Evolutionary conservation across 2,888 invertebrate genomes (phyloP).

Genomic region (Doris montereyensis): DNA sequence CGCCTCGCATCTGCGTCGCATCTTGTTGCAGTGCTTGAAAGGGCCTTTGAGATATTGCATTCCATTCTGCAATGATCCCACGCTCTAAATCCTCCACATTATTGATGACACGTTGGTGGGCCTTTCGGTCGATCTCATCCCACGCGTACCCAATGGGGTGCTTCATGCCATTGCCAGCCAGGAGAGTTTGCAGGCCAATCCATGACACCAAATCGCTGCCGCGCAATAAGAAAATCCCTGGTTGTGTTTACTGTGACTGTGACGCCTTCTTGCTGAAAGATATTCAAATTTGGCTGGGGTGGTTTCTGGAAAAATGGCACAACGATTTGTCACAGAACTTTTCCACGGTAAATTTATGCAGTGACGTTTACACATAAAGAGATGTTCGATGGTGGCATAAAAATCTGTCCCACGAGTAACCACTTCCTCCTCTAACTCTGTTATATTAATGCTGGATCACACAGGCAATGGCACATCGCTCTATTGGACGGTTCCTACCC

Average conservation of each 20-base stretch:
- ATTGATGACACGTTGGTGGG: background rate
- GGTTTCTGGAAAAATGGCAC: conserved; percentile 19
- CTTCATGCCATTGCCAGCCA: too few relatives aligned
- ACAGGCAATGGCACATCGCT: conserved; percentile 5
- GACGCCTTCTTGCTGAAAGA: background rate
- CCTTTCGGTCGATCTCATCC: conserved; percentile 13
- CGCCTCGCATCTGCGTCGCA: conserved; percentile 5
- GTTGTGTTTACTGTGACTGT: conserved; percentile 4
- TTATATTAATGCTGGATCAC: conserved; percentile 11
- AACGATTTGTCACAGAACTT: background rate
- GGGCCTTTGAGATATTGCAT: background rate
- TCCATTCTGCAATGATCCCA: conserved; percentile 18
- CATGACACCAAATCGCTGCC: conserved; percentile 3
- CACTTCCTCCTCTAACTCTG: conserved; percentile 11
- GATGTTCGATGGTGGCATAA: background rate
- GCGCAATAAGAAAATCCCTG: conserved; percentile 1
- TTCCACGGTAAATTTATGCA: background rate
- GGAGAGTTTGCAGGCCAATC: too few relatives aligned
- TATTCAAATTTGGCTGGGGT: background rate
- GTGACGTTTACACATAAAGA: background rate
- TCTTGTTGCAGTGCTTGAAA: conserved; percentile 6
- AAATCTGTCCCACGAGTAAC: background rate
- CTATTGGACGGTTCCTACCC: background rate
- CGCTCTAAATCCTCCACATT: background rate
- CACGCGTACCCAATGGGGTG: conserved; percentile 9